Evolutionary conservation across 2,797 vertebrate genomes (phyloP), one percentile per base, ranked within the genome.

Genomic region (Pelobates cultripes): DNA sequence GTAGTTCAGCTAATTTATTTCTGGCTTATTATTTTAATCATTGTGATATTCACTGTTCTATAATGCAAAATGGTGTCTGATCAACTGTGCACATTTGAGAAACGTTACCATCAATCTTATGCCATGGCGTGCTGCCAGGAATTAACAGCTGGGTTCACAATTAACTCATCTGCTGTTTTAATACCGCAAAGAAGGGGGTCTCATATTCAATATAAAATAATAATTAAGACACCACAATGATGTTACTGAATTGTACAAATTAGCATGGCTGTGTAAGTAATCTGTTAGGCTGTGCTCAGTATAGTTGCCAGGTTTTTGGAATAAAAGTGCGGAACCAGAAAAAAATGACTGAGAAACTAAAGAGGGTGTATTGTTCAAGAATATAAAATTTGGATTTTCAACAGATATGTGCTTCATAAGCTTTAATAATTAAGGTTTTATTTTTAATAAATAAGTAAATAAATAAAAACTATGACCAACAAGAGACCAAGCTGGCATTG

Each of bases 141-240:
- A 68, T 51, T 68, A 82, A 78, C 81, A 83, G 81, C 81, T 78
- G 70, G 47, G 76, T 57, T 74, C 76, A 69, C 81, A 74, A 70
- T 78, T 78, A 74, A 43, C 76, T 69, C 81, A 78, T 78, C 63
- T 74, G 63, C 63, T 47, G 43, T 41, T 53, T 78, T 60, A 74
- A 73, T 78, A 55, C 57, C 60, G 76, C 51, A 57, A 60, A 47
- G 40, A 55, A 70, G 67, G 43, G 14, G 51, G 14, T 67, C 44
- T 42, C 66, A 53, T 75, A n/a, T 47, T 53, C 73, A 81, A 40
- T n/a, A 40, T 40, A 72, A 43, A 61, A 45, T 28, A 44, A 6
- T 57, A 45, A 78, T 44, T 17, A 70, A 78, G 17, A 42, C 41
- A 70, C 51, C 47, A 43, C 13, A 53, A 53, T 71, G 45, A 15